phyloP scores from a whole-genome alignment of 2,113 vertebrate species.

The Hydrochoerus hydrochaeris region DNA sequence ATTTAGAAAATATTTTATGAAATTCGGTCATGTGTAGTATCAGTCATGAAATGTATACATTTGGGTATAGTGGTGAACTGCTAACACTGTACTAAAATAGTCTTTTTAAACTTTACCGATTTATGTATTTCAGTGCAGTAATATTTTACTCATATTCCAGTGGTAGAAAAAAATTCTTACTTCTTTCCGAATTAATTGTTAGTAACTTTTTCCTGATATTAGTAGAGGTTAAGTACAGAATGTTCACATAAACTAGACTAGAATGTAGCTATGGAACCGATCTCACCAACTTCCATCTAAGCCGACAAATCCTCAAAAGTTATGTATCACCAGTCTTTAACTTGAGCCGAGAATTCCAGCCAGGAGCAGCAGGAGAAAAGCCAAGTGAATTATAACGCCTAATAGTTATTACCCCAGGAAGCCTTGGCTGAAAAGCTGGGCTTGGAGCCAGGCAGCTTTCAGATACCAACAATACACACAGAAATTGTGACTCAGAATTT shows the following conservation, averaged over 20 bases:
- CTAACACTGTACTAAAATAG: neutral
- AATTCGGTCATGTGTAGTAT: neutral
- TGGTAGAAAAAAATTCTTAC: neutral
- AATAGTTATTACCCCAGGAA: slow-evolving; percentile 51
- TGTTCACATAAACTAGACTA: neutral
- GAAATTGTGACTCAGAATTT: slow-evolving; percentile 29
- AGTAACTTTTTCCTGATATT: neutral
- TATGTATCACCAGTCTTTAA: neutral
- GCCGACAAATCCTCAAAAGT: slow-evolving; percentile 37
- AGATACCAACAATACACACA: neutral
- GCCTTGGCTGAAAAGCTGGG: neutral
- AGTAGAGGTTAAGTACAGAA: neutral
- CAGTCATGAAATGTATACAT: slow-evolving; percentile 1
- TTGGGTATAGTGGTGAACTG: neutral
- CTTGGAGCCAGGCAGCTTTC: slow-evolving; percentile 45
- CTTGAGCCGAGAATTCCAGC: slow-evolving; percentile 37
- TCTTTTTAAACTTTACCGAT: neutral
- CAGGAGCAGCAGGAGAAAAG: slow-evolving; percentile 21
- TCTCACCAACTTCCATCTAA: slow-evolving; percentile 5
- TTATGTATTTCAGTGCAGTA: neutral
- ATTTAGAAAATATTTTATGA: slow-evolving; percentile 35
- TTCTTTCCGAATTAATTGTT: slow-evolving; percentile 37
- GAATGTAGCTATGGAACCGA: neutral
- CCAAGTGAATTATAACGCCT: slow-evolving; percentile 51
- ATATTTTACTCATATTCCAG: neutral